These are phyloP conservation scores for Gambusia affinis DNA, from an alignment of 2,113 vertebrate genomes.

Conservation along the genomic window DNA sequence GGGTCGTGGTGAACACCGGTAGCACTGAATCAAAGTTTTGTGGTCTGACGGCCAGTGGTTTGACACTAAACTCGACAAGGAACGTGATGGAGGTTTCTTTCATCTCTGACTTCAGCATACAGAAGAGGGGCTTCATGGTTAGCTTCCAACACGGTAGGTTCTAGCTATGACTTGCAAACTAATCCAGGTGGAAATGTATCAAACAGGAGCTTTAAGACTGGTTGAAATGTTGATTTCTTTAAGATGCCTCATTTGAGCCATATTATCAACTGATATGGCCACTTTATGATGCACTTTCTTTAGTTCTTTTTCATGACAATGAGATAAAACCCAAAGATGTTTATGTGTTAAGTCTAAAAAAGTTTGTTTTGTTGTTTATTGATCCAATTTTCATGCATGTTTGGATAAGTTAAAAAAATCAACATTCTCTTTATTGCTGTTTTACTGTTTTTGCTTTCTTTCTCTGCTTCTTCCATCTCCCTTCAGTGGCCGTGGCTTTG, in stretches of 20 bases:
- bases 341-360: background rate
- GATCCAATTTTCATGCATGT: background rate
- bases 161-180: background rate
- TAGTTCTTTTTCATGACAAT: background rate
- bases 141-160: constrained; percentile 72
- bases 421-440: background rate
- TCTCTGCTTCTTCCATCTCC: background rate
- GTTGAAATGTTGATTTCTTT: background rate
- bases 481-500: constrained; percentile 89
- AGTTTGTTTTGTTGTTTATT: background rate
- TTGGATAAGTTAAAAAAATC: background rate
- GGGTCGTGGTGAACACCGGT: constrained; percentile 85
- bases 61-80: constrained; percentile 91
- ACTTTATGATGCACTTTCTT: background rate
- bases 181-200: too few species aligned
- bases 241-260: background rate
- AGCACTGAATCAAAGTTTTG: constrained; percentile 85
- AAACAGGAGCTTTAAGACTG: too few species aligned
- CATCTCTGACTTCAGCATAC: constrained; percentile 94
- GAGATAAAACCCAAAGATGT: background rate
- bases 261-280: background rate
- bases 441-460: background rate
- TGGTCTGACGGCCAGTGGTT: constrained; percentile 91
- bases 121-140: constrained; percentile 92
- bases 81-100: constrained; percentile 92